A percentile compares a stretch with the other conserved stretches of the same genome.
Evolutionary conservation across 2,888 invertebrate species (phyloP).

Genomic region (Myathropa florea): DNA sequence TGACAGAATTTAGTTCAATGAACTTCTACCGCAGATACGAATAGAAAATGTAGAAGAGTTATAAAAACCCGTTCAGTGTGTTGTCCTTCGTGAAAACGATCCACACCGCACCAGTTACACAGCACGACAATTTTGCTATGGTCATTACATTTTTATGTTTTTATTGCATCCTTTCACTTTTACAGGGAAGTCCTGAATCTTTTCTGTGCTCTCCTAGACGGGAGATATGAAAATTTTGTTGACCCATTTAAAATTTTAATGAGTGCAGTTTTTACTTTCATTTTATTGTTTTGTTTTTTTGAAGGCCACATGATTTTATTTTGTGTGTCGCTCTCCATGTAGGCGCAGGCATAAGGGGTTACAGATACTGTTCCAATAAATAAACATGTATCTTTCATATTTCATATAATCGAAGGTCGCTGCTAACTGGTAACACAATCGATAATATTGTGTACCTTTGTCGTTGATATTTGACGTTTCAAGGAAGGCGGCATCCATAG

Average conservation of each 20-base stretch:
- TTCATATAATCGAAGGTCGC: slow-evolving; percentile 39
- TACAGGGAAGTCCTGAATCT: slow-evolving; percentile 5
- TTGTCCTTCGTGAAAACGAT: slow-evolving; percentile 18
- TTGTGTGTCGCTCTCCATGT: neutral
- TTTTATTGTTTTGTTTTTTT: neutral
- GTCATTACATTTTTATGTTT: slow-evolving; percentile 65
- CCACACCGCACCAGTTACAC: slow-evolving; percentile 57
- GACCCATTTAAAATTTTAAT: slow-evolving; percentile 53
- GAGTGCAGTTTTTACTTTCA: slow-evolving; percentile 38
- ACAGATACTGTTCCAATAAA: slow-evolving; percentile 45
- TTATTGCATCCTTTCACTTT: slow-evolving; percentile 61
- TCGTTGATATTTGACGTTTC: slow-evolving; percentile 48
- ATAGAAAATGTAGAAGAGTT: neutral
- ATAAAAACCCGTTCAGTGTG: neutral
- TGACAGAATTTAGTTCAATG: slow-evolving; percentile 25
- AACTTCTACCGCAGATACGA: slow-evolving; percentile 9
- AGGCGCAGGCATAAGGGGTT: slow-evolving; percentile 35
- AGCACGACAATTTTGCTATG: slow-evolving; percentile 56
- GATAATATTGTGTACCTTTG: slow-evolving; percentile 15
- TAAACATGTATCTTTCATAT: slow-evolving; percentile 22
- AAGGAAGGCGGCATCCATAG: slow-evolving; percentile 30
- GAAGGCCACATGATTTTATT: slow-evolving; percentile 33
- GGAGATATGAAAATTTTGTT: slow-evolving; percentile 20
- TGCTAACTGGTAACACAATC: slow-evolving; percentile 9
- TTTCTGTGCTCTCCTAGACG: neutral